Base-by-base conservation (phyloP, 1,140 invertebrate genomes). In the Drosophila obscura region DNA sequence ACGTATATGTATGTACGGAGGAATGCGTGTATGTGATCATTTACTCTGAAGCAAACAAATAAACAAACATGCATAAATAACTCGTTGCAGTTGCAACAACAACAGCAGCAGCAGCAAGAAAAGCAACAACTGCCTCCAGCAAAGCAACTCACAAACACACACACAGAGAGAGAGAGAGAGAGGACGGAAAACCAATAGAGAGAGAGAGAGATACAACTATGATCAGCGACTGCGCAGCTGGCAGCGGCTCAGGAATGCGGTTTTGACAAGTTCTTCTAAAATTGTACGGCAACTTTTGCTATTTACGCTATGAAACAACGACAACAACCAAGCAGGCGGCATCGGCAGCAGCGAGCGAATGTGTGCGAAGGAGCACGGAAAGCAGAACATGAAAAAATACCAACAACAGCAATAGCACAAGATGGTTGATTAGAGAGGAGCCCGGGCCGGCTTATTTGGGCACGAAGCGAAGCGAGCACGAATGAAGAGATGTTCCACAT, bases 231-330 rank as follows among this genome's bases (percentile, higher is more conserved):
- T 72, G 63, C 75, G 67, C 58, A 67, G 77, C 77, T 45, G 43
- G 71, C 74, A 62, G 81, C 61, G 79, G 48, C 73, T 77, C 51
- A 77, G 79, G 88, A 90, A 90, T 90, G 88, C 80, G 88, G 88
- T 90, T 90, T 90, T 90, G 88, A 90, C 88, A 90, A 90, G 88
- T 90, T 90, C 88, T 90, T 90, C 88, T 90, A 90, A 90, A 90
- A 90, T 88, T 90, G 88, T 90, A 81, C 88, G 88, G 84, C 73
- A 88, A 90, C 83, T 88, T 90, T 90, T 90, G 87, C 87, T 90
- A 90, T 90, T 90, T 90, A 88, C 82, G 84, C 84, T 88, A 88
- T 88, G 84, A 88, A 81, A 75, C 85, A 78, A 80, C 79, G 55
- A 78, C 73, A 55, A 46, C 61, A 49, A 43, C 66, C 55, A 43